These are phyloP conservation scores for Gisinianus flammeolus DNA, from an alignment of 2,888 invertebrate species.

Conservation along the genomic window DNA sequence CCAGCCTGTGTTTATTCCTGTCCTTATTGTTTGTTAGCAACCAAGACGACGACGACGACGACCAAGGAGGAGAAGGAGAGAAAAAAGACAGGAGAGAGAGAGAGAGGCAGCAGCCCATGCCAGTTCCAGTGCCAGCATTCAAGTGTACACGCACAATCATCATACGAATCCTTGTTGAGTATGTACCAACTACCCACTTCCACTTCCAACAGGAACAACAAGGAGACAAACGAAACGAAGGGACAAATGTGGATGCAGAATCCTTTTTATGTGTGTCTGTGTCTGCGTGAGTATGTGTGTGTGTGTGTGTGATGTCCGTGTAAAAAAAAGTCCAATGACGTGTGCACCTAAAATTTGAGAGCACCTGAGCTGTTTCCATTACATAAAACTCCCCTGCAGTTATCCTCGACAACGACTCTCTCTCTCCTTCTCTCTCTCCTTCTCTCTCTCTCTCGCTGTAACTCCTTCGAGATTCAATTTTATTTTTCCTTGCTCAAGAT, in stretches of 20 bases:
- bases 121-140: no score
- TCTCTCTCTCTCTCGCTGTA: constrained; percentile 1
- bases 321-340: background rate
- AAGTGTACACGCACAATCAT: no score
- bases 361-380: background rate
- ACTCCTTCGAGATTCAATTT: constrained; percentile 24
- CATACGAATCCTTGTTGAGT: no score
- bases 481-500: constrained; percentile 3
- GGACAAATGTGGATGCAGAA: no score
- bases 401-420: background rate
- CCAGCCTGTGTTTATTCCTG: constrained; percentile 12
- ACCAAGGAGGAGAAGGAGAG: no score
- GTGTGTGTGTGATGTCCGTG: no score
- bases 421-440: constrained; percentile 17
- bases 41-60: no score
- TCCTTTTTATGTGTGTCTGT: background rate
- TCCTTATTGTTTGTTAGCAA: constrained; percentile 6
- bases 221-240: no score
- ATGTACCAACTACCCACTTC: no score
- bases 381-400: background rate
- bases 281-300: background rate
- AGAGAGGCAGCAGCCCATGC: no score
- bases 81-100: no score
- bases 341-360: background rate
- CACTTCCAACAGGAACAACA: no score